Conservation (phyloP, 2,797 vertebrate genomes). For the Fistularia tabacaria region DNA sequence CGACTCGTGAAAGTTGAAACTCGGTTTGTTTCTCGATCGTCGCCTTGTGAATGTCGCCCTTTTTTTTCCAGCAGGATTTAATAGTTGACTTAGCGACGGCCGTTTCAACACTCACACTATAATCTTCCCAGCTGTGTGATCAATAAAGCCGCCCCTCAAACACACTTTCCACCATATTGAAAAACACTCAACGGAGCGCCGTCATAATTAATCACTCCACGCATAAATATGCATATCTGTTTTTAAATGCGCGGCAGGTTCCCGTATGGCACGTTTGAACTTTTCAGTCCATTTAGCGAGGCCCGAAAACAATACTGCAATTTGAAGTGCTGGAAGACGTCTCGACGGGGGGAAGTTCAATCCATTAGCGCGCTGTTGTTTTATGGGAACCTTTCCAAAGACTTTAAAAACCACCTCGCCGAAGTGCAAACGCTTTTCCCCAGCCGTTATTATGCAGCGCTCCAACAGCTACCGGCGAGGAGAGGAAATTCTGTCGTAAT, state of each 20-base stretch:
- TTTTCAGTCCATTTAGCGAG: conserved; percentile 42
- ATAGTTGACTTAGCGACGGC: conserved; percentile 18
- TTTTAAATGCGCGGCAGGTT: conserved; percentile 28
- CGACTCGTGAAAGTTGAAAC: neutral
- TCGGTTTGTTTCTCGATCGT: conserved; percentile 3
- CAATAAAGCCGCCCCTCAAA: conserved; percentile 54
- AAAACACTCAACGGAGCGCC: conserved; percentile 61
- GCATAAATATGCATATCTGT: conserved; percentile 42
- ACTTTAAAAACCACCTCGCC: conserved; percentile 36
- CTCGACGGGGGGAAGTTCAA: conserved; percentile 49
- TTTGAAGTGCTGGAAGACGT: conserved; percentile 34
- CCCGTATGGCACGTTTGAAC: conserved; percentile 36
- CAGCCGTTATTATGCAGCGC: conserved; percentile 30
- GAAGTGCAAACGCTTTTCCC: conserved; percentile 52
- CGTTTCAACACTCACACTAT: conserved; percentile 7
- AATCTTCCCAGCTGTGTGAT: conserved; percentile 27
- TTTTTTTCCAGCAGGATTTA: conserved; percentile 15
- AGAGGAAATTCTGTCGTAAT: conserved; percentile 31
- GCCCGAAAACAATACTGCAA: conserved; percentile 31
- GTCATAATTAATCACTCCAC: conserved; percentile 51
- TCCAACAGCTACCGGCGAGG: conserved; percentile 35
- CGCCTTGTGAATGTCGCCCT: neutral
- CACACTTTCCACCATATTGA: conserved; percentile 51
- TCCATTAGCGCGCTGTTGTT: conserved; percentile 65
- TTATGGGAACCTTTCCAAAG: conserved; percentile 44